Base-by-base conservation (phyloP, 2,113 vertebrate genomes). In the Cyprinus carpio region DNA sequence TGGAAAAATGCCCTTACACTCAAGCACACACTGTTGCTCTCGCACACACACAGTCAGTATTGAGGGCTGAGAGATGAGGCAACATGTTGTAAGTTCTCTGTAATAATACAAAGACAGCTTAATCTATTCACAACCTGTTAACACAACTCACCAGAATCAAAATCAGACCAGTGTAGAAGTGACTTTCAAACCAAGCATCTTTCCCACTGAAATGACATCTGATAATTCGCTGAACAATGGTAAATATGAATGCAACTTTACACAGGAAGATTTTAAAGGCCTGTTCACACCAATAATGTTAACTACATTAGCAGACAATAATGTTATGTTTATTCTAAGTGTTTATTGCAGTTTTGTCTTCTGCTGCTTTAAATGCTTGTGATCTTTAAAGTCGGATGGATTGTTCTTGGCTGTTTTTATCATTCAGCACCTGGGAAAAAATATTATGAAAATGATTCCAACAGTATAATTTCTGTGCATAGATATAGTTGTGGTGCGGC, bases 21-120 rank as follows among this genome's bases (percentile, higher is more conserved):
- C 67, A 67, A 71, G n/a, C 80, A 85, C 74, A 56, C 49, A 49
- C 71, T 60, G 20, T 65, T 64, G 18, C 80, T 74, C 80, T 4
- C 3, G 13, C 65, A 46, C 51, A 75, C 77, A 46, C 77, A 46
- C 60, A 56, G 25, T 18, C 69, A 11, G 71, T 81, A 34, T 34
- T 43, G 81, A 75, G 49, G 58, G 82, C 51, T 64, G 56, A 49
- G 56, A 71, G 88, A 87, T 89, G 84, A 87, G 81, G 84, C 87
- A 86, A 88, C 86, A 88, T 86, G 87, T 78, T 88, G 83, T 87
- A 87, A 89, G 75, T 72, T 81, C 60, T 64, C 83, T 71, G 86
- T 80, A 87, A 87, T 84, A 64, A 98, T 94, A 31, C 95, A 96
- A 0, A 96, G 93, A 92, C 96, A 96, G 94, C 96, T 97, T 81